Evolutionary conservation across 2,888 invertebrate genomes (phyloP).

Genomic region (Notocelia uddmanniana): DNA sequence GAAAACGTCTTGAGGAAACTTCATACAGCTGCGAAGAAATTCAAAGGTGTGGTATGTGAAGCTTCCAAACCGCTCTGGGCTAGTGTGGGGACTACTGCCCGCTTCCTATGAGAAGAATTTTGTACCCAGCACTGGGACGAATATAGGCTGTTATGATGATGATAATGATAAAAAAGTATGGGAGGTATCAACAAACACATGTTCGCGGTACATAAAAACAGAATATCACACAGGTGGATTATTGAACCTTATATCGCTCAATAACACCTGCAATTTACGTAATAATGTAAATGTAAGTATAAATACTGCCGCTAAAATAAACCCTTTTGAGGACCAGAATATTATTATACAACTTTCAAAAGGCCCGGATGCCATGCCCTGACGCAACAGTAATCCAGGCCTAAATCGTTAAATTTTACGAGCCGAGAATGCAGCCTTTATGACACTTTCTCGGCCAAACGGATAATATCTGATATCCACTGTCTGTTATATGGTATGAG

Average conservation of each 20-base stretch:
- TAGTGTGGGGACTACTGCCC: too few relatives aligned
- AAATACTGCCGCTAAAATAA: background rate
- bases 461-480: slow-evolving; percentile 30
- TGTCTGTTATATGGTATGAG: background rate
- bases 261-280: background rate
- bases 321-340: slow-evolving; percentile 16
- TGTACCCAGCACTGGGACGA: too few relatives aligned
- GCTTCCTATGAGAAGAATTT: too few relatives aligned
- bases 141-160: too few relatives aligned
- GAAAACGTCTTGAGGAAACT: too few relatives aligned
- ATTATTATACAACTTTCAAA: slow-evolving; percentile 43
- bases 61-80: too few relatives aligned
- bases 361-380: slow-evolving; percentile 41
- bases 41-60: too few relatives aligned
- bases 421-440: slow-evolving; percentile 39
- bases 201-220: too few relatives aligned
- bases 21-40: too few relatives aligned
- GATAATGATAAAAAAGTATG: too few relatives aligned
- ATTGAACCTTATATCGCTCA: background rate
- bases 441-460: slow-evolving; percentile 42
- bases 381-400: slow-evolving; percentile 43
- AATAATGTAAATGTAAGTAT: background rate
- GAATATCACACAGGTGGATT: too few relatives aligned
- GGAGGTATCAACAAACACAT: too few relatives aligned
- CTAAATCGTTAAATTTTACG: slow-evolving; percentile 46